Evolutionary conservation across 2,797 vertebrate species (phyloP).

Genomic region (Spheniscus humboldti): DNA sequence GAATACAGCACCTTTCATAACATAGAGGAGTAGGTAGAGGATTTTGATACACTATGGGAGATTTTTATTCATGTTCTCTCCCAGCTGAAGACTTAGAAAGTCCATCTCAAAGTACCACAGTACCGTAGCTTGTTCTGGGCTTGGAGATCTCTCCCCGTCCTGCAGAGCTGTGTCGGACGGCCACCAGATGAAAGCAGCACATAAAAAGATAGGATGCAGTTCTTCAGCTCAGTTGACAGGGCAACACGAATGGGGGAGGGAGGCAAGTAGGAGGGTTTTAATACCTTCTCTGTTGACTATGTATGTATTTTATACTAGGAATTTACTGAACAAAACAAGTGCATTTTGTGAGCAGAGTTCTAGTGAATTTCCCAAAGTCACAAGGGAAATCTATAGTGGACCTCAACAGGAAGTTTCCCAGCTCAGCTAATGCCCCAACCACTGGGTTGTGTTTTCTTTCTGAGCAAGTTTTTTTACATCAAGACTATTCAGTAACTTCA

Average conservation of each 20-base stretch:
- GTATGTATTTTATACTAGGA: background rate
- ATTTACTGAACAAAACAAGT: background rate
- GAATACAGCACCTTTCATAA: background rate
- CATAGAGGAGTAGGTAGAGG: background rate
- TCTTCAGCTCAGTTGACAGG: background rate
- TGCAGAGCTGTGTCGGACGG: background rate
- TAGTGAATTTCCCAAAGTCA: background rate
- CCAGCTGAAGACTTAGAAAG: background rate
- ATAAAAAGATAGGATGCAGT: background rate
- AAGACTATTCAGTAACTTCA: background rate
- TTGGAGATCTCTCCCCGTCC: background rate
- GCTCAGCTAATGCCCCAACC: background rate
- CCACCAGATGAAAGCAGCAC: background rate
- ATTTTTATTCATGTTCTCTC: background rate
- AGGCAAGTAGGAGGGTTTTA: background rate
- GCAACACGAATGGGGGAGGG: background rate
- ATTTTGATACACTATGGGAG: background rate
- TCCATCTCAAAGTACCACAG: background rate
- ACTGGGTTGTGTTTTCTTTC: background rate
- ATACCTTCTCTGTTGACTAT: background rate
- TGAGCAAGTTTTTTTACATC: background rate
- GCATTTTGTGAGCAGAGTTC: background rate
- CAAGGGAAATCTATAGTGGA: background rate
- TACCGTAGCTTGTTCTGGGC: background rate
- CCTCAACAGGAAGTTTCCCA: background rate